These are phyloP conservation scores for Drosophila maculinotata DNA, from an alignment of 2,888 invertebrate genomes.

Conservation along the genomic window DNA sequence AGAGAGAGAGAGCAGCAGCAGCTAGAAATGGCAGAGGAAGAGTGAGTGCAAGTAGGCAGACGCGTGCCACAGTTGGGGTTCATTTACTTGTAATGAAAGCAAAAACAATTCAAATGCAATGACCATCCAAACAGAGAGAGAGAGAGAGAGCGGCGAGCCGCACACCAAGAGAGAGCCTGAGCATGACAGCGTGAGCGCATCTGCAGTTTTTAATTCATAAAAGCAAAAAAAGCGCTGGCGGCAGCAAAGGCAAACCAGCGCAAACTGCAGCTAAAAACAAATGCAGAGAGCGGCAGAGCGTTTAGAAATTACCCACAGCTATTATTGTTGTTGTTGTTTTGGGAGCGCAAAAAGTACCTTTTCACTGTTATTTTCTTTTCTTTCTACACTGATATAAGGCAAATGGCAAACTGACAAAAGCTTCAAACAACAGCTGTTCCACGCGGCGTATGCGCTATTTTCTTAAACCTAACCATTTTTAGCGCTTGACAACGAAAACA, in stretches of 20 bases:
- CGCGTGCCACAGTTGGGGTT: slow-evolving; percentile 55
- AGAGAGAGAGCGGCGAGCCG: slow-evolving; percentile 6
- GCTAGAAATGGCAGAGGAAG: slow-evolving; percentile 6
- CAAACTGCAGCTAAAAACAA: slow-evolving; percentile 20
- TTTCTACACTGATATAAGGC: not conserved
- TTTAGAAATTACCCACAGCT: not conserved
- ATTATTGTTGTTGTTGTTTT: slow-evolving; percentile 3
- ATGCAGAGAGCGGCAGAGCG: slow-evolving; percentile 2
- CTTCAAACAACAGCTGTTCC: slow-evolving; percentile 36
- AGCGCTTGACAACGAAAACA: slow-evolving; percentile 15
- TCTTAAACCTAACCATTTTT: not conserved
- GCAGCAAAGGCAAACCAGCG: slow-evolving; percentile 7
- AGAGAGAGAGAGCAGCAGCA: slow-evolving; percentile 7
- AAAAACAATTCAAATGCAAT: slow-evolving; percentile 30
- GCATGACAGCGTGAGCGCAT: slow-evolving; percentile 2
- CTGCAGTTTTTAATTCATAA: slow-evolving; percentile 69
- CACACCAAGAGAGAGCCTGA: not conserved
- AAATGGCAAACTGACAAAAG: slow-evolving; percentile 15
- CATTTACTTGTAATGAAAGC: slow-evolving; percentile 63
- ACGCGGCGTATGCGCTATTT: slow-evolving; percentile 41
- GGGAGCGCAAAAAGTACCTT: slow-evolving; percentile 5
- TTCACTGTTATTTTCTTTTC: slow-evolving; percentile 1
- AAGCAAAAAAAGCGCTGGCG: slow-evolving; percentile 31
- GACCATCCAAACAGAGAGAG: slow-evolving; percentile 2
- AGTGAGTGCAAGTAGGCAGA: slow-evolving; percentile 2